These are phyloP conservation scores for Gymnoscelis rufifasciata DNA, from an alignment of 2,888 invertebrate species.

Conservation along the genomic window DNA sequence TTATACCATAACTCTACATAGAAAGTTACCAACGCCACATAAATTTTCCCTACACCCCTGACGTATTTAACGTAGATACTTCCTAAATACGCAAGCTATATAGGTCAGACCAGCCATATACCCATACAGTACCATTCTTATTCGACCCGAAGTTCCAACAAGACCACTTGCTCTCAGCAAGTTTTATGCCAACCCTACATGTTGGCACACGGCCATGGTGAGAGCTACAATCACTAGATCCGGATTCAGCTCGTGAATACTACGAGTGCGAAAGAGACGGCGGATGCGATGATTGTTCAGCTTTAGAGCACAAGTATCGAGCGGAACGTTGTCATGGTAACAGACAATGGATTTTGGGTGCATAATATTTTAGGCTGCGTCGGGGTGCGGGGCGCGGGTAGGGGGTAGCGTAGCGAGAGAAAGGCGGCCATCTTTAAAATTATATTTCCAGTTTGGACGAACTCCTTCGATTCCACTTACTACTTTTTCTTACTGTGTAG, in stretches of 20 bases:
- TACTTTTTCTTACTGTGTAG: conserved; percentile 50
- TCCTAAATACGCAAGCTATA: conserved; percentile 35
- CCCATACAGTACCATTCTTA: conserved; percentile 49
- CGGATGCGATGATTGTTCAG: conserved; percentile 60
- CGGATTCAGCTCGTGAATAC: conserved; percentile 59
- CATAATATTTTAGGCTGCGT: conserved; percentile 79
- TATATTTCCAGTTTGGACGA: conserved; percentile 74
- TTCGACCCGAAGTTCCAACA: conserved; percentile 64
- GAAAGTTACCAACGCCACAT: conserved; percentile 25
- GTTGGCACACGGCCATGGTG: conserved; percentile 71
- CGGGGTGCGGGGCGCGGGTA: conserved; percentile 55
- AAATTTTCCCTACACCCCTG: conserved; percentile 26
- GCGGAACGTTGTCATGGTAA: conserved; percentile 75
- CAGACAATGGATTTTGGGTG: conserved; percentile 80
- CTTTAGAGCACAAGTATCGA: conserved; percentile 65
- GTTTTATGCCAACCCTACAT: conserved; percentile 65
- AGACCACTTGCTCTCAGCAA: conserved; percentile 49
- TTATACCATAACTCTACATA: conserved; percentile 24
- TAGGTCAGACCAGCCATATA: conserved; percentile 43
- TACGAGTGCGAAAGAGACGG: conserved; percentile 70
- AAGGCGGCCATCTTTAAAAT: conserved; percentile 77
- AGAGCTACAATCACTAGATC: conserved; percentile 59
- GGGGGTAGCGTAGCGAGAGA: conserved; percentile 54
- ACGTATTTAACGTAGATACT: conserved; percentile 32
- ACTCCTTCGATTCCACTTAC: conserved; percentile 61